Conservation (phyloP, 1,140 invertebrate genomes). For the Trachymyrmex cornetzi region DNA sequence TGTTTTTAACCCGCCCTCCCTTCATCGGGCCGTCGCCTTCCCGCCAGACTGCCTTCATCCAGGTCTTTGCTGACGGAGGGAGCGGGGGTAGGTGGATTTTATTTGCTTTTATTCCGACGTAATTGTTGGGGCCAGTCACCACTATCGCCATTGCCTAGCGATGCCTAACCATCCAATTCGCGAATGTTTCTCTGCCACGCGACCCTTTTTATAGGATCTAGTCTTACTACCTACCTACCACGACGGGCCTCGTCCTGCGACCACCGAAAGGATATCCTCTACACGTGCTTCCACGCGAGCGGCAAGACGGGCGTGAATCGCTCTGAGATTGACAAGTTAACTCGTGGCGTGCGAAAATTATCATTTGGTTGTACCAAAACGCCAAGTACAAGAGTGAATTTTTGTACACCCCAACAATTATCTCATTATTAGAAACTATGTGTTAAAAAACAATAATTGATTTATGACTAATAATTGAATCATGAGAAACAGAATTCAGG, state of each 20-base stretch:
- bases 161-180: conserved; percentile 83
- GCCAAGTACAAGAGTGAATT: neutral
- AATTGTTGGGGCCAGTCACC: conserved; percentile 86
- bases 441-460: no score
- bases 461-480: no score
- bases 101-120: conserved; percentile 86
- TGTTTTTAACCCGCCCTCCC: conserved; percentile 80
- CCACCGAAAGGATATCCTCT: conserved; percentile 34
- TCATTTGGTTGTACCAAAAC: conserved; percentile 1
- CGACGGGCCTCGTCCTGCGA: conserved; percentile 55
- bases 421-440: neutral
- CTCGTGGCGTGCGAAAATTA: neutral
- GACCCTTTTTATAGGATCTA: conserved; percentile 80
- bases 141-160: conserved; percentile 84
- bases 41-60: conserved; percentile 63
- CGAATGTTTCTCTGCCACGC: conserved; percentile 85
- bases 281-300: conserved; percentile 46
- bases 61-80: neutral
- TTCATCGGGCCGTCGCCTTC: conserved; percentile 48
- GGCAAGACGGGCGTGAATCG: conserved; percentile 23
- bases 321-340: neutral
- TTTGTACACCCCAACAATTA: neutral
- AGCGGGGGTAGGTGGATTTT: conserved; percentile 73
- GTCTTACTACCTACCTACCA: conserved; percentile 48
- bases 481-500: no score